phyloP scores from a whole-genome alignment of 2,797 vertebrate species.

The Pseudocheirus occidentalis region DNA sequence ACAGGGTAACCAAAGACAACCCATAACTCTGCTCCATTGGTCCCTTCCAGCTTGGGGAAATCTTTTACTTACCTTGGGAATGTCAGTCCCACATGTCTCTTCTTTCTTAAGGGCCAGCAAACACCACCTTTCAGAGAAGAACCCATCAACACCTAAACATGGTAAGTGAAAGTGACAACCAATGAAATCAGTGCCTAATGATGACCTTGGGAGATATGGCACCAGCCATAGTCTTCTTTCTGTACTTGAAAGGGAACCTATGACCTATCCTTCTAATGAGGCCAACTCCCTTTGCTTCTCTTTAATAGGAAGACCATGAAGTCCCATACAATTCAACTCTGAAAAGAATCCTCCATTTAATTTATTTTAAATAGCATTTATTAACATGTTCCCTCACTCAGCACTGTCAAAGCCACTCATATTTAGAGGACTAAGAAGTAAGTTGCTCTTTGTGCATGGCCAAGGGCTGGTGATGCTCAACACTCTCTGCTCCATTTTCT shows the following conservation, averaged over 20 bases:
- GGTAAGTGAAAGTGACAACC: background rate
- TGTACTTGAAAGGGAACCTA: background rate
- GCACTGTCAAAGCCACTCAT: background rate
- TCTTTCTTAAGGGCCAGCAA: conserved; percentile 54
- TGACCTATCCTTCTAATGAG: background rate
- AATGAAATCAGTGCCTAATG: background rate
- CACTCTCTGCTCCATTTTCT: background rate
- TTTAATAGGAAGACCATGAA: background rate
- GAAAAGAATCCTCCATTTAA: background rate
- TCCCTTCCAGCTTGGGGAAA: conserved; percentile 28
- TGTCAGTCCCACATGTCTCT: conserved; percentile 46
- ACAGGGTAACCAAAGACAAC: background rate
- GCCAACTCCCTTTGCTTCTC: background rate
- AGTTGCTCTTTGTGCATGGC: background rate
- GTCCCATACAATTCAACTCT: background rate
- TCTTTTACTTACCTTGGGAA: conserved; percentile 15
- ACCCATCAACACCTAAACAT: background rate
- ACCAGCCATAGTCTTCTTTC: background rate
- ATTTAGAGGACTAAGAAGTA: background rate
- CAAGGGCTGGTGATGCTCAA: background rate
- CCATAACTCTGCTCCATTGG: background rate
- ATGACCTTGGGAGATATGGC: background rate
- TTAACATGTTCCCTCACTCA: background rate
- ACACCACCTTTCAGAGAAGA: background rate
- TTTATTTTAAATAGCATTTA: background rate